Conservation (phyloP, 1,140 invertebrate genomes). For the Drosophila arawakana region DNA sequence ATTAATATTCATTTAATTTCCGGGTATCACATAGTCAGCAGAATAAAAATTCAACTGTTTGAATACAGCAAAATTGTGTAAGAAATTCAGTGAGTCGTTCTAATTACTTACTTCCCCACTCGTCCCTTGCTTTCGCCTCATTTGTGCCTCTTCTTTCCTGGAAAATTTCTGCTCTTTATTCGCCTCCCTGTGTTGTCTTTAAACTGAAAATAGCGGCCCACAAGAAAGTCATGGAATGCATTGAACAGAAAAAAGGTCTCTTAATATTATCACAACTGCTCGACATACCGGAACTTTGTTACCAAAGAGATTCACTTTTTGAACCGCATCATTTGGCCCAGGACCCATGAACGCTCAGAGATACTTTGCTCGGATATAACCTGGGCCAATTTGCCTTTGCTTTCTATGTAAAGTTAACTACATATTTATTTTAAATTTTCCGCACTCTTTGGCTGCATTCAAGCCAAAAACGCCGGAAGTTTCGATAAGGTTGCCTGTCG, state of each 20-base stretch:
- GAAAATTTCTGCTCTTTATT: neutral
- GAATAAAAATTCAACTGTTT: neutral
- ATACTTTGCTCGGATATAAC: slow-evolving; percentile 9
- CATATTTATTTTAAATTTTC: slow-evolving; percentile 76
- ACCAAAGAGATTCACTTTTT: slow-evolving; percentile 30
- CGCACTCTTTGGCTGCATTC: slow-evolving; percentile 65
- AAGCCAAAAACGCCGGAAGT: slow-evolving; percentile 61
- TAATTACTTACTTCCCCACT: slow-evolving; percentile 7
- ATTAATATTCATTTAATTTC: too few species aligned
- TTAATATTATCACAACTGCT: slow-evolving; percentile 37
- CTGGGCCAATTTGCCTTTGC: slow-evolving; percentile 9
- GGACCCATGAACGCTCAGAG: neutral
- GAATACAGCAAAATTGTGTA: neutral
- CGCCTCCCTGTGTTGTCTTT: neutral
- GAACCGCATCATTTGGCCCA: slow-evolving; percentile 52
- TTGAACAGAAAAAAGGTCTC: slow-evolving; percentile 11
- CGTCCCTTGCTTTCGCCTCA: neutral
- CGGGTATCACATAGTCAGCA: too few species aligned
- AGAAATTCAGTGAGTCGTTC: neutral
- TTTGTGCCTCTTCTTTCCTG: neutral
- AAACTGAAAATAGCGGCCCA: slow-evolving; percentile 12
- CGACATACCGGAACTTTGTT: slow-evolving; percentile 38
- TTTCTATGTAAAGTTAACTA: slow-evolving; percentile 43
- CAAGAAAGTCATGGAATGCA: slow-evolving; percentile 1
- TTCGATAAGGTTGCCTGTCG: slow-evolving; percentile 63